Percentiles rank a stretch among this genome's conserved stretches.
Conservation (phyloP, 2,888 invertebrate genomes). For the Orchestes rusci region DNA sequence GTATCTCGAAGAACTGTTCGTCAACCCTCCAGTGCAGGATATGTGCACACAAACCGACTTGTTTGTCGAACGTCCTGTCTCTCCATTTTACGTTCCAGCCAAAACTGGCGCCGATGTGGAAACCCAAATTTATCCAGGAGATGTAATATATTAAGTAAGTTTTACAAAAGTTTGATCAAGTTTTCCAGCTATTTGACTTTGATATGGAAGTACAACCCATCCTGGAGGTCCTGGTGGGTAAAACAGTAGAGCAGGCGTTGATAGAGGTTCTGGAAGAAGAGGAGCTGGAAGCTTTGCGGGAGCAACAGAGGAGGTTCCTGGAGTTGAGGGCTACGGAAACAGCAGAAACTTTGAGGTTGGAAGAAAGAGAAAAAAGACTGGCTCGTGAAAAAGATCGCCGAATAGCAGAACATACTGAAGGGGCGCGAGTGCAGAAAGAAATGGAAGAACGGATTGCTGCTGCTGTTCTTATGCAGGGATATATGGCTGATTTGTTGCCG, state of each 20-base stretch:
- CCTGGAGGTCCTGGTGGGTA: slow-evolving; percentile 81
- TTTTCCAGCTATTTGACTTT: slow-evolving; percentile 76
- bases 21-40: slow-evolving; percentile 68
- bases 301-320: slow-evolving; percentile 67
- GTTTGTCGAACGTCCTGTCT: slow-evolving; percentile 73
- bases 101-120: slow-evolving; percentile 64
- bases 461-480: slow-evolving; percentile 75
- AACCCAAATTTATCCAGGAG: slow-evolving; percentile 87
- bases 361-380: slow-evolving; percentile 67
- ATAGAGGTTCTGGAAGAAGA: slow-evolving; percentile 90
- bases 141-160: no score
- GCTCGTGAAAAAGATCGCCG: slow-evolving; percentile 66
- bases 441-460: slow-evolving; percentile 72
- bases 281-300: slow-evolving; percentile 72
- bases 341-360: slow-evolving; percentile 64
- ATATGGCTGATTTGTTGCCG: slow-evolving; percentile 80
- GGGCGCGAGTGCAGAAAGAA: slow-evolving; percentile 57
- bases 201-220: slow-evolving; percentile 87
- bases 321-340: slow-evolving; percentile 73
- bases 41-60: slow-evolving; percentile 75
- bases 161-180: no score
- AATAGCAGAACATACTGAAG: slow-evolving; percentile 61
- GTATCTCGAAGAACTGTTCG: slow-evolving; percentile 78
- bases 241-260: slow-evolving; percentile 82
- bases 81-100: slow-evolving; percentile 70